Conservation (phyloP, 2,797 vertebrate species). For the Lacerta viridis region DNA sequence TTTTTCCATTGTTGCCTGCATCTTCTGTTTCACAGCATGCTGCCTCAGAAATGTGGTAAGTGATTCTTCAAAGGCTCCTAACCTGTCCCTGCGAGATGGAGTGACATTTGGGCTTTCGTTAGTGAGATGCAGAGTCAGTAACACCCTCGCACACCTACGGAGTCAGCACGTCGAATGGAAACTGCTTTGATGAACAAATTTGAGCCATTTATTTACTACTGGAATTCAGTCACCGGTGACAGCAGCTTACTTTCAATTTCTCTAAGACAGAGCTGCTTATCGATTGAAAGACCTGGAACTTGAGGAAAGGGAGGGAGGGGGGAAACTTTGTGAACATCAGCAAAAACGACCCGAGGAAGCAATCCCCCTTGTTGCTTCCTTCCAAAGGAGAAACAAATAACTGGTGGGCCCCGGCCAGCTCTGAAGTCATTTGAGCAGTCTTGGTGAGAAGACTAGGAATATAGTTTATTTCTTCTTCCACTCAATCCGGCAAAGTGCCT, state of each 20-base stretch:
- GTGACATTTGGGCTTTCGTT: conserved; percentile 43
- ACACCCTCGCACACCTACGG: not conserved
- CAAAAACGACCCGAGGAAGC: conserved; percentile 50
- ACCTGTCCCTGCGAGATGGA: conserved; percentile 23
- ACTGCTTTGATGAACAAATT: conserved; percentile 55
- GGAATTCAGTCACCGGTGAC: conserved; percentile 47
- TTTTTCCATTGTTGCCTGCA: conserved; percentile 53
- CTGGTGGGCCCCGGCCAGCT: conserved; percentile 41
- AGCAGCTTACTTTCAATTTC: conserved; percentile 62
- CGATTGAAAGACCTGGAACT: conserved; percentile 57
- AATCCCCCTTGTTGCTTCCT: conserved; percentile 58
- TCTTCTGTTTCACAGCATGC: conserved; percentile 61
- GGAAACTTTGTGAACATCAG: conserved; percentile 53
- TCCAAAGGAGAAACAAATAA: conserved; percentile 55
- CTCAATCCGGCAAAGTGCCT: not conserved
- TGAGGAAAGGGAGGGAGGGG: conserved; percentile 21
- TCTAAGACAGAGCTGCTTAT: conserved; percentile 50
- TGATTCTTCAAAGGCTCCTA: not conserved
- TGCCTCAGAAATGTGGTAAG: conserved; percentile 78
- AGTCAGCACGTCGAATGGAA: not conserved
- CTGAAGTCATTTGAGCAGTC: conserved; percentile 41
- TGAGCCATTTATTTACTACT: conserved; percentile 50
- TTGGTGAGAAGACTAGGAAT: conserved; percentile 31
- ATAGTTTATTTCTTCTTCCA: not conserved
- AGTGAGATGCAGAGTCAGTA: conserved; percentile 31